Evolutionary conservation across 2,888 invertebrate species (phyloP).

Genomic region (Ormia ochracea): DNA sequence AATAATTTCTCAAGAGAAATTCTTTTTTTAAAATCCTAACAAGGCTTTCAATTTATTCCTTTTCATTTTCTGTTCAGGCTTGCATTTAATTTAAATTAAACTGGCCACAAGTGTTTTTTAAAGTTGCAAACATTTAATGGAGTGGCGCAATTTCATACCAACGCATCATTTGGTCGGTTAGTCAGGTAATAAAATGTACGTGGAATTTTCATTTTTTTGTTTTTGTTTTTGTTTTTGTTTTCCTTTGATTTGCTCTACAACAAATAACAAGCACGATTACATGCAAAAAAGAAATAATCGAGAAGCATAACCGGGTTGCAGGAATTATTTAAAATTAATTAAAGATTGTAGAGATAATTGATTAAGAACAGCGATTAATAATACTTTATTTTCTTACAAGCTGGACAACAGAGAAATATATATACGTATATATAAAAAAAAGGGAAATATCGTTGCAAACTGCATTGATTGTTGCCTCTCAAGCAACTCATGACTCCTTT

Average conservation of each 20-base stretch:
- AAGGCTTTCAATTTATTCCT: not conserved
- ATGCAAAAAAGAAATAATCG: not conserved
- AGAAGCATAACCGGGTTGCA: slow-evolving; percentile 22
- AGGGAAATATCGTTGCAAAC: not conserved
- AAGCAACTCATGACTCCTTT: slow-evolving; percentile 46
- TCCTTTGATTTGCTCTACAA: no score
- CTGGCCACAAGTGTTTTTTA: slow-evolving; percentile 15
- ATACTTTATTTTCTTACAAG: slow-evolving; percentile 66
- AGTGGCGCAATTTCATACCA: slow-evolving; percentile 10
- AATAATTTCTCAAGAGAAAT: slow-evolving; percentile 39
- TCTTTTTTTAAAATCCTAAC: slow-evolving; percentile 17
- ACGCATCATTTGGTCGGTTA: slow-evolving; percentile 32
- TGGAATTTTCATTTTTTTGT: not conserved
- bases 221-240: no score
- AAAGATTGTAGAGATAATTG: slow-evolving; percentile 77
- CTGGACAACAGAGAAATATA: not conserved
- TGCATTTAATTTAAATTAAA: not conserved
- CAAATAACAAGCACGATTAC: slow-evolving; percentile 8
- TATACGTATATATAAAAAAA: no score
- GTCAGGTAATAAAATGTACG: slow-evolving; percentile 42
- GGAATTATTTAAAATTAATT: slow-evolving; percentile 75
- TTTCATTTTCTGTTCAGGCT: not conserved
- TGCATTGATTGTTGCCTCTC: slow-evolving; percentile 5
- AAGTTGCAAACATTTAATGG: not conserved
- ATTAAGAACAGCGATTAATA: slow-evolving; percentile 77